phyloP scores from a whole-genome alignment of 2,113 vertebrate species.

The Bungarus multicinctus region DNA sequence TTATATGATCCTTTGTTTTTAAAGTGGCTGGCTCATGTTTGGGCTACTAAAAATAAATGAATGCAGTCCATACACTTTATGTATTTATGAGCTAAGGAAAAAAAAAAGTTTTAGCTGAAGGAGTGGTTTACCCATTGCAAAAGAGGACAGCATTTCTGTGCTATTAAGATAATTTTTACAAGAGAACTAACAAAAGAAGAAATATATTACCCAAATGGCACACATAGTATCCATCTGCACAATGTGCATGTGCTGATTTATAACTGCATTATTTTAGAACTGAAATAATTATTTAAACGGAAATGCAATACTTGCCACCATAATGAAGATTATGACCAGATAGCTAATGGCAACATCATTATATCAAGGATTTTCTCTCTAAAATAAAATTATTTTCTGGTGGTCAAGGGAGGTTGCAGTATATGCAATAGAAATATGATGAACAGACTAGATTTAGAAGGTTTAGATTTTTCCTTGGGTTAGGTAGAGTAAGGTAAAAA shows the following conservation, averaged over 20 bases:
- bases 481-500: neutral
- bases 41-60: conserved; percentile 30
- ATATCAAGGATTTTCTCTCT: neutral
- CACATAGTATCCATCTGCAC: neutral
- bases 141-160: neutral
- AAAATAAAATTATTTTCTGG: neutral
- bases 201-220: neutral
- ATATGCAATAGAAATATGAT: neutral
- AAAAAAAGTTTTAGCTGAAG: neutral
- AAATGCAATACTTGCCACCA: neutral
- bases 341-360: neutral
- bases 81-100: neutral
- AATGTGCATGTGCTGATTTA: neutral
- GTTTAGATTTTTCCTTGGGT: neutral
- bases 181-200: neutral
- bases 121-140: neutral
- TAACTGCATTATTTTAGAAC: neutral
- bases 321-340: neutral
- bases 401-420: neutral
- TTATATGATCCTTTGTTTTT: conserved; percentile 39
- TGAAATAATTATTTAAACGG: neutral
- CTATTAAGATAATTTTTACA: neutral
- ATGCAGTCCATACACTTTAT: neutral
- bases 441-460: neutral
- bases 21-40: conserved; percentile 36